phyloP scores from a whole-genome alignment of 2,113 vertebrate species.

The Willisornis vidua region DNA sequence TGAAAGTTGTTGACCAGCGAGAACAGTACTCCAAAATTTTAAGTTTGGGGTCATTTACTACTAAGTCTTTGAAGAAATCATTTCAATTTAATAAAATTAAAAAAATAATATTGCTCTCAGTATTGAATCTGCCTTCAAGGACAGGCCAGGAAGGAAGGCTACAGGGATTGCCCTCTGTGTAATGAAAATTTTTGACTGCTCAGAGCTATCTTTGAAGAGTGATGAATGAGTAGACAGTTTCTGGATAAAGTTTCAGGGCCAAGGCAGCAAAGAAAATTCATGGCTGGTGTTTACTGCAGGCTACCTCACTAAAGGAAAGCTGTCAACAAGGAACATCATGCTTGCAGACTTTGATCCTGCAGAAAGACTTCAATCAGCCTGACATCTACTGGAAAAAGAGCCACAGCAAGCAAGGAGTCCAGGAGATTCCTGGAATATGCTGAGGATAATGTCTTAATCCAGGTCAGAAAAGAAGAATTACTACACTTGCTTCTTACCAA shows the following conservation, averaged over 20 bases:
- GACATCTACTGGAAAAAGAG: not conserved
- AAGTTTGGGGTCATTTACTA: not conserved
- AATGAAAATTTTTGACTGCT: not conserved
- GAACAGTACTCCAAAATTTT: not conserved
- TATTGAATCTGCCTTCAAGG: not conserved
- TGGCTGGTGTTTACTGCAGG: not conserved
- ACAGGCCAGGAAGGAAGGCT: not conserved
- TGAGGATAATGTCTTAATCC: not conserved
- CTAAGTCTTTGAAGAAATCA: not conserved
- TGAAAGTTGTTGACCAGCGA: not conserved
- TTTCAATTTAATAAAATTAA: not conserved
- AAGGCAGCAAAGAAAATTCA: not conserved
- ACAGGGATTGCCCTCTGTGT: accelerated
- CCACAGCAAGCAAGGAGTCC: not conserved
- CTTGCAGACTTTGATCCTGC: not conserved
- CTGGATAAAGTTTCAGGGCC: not conserved
- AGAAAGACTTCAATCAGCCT: not conserved
- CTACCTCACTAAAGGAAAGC: accelerated
- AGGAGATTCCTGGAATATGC: not conserved
- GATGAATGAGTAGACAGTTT: not conserved
- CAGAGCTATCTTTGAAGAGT: not conserved
- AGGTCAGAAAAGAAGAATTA: not conserved
- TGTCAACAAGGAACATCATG: not conserved
- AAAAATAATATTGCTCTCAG: not conserved
- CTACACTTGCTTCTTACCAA: not conserved